phyloP scores from a whole-genome alignment of 1,140 invertebrate species.

The Littorina saxatilis region DNA sequence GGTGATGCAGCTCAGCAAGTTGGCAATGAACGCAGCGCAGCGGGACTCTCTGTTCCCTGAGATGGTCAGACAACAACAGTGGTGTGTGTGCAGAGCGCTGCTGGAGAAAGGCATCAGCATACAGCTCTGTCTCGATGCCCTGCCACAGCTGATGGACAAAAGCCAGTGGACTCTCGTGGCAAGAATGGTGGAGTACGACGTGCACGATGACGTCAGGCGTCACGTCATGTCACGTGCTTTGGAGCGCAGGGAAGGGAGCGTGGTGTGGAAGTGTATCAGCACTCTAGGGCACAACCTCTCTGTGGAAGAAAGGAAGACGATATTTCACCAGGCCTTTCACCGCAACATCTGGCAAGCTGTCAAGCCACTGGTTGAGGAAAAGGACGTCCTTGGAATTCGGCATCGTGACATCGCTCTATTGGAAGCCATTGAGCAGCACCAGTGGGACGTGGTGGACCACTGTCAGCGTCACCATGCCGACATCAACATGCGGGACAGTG shows the following conservation, averaged over 20 bases:
- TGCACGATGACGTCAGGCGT: background rate
- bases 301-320: background rate
- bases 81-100: too few relatives aligned
- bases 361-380: background rate
- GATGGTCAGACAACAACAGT: constrained; percentile 8
- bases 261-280: background rate
- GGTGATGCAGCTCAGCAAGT: background rate
- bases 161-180: constrained; percentile 11
- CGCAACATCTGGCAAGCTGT: constrained; percentile 7
- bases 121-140: constrained; percentile 2
- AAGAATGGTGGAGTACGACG: constrained; percentile 9
- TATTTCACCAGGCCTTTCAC: background rate
- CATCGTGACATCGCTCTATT: constrained; percentile 2
- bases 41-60: constrained; percentile 12
- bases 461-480: background rate
- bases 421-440: too few relatives aligned
- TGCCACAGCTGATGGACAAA: background rate
- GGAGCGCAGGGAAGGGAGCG: background rate
- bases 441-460: too few relatives aligned
- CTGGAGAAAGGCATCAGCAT: background rate
- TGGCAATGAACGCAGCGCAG: background rate
- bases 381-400: background rate
- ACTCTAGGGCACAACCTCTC: background rate
- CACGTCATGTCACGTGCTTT: background rate
- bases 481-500: constrained; percentile 1